Evolutionary conservation across 2,113 vertebrate genomes (phyloP), one percentile per base, ranked within the genome.

Genomic region (Toxotes jaculatrix): DNA sequence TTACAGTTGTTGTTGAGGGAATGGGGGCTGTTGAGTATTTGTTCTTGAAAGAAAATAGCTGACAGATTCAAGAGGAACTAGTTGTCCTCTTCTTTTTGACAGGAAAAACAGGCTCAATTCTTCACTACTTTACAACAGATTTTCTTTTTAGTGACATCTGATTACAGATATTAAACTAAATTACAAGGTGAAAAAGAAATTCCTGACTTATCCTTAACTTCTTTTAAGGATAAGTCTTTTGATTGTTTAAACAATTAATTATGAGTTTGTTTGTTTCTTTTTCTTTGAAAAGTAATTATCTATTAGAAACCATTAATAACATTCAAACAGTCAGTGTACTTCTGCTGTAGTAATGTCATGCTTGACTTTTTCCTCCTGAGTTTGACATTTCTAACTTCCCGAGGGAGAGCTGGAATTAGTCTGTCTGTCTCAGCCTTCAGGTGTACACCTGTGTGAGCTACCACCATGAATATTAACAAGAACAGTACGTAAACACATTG

Each of bases 321-420:
- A 56, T 55, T 73, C 56, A 38, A 55, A 53, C 59, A 27, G 72
- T 16, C 19, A 6, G 55, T 4, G 10, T n/a, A 19, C 40, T 32
- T 11, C 16, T 42, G 31, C 42, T 2, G 0, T 34, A 49, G 3
- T 45, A 31, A 32, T 75, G 38, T 65, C 38, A 62, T 16, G 34
- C 47, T 36, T 61, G 59, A 9, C 31, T 45, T 31, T 57, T 68
- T 32, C 62, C 32, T 42, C 1, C 21, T 3, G 34, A 38, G 47
- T 74, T 60, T 88, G 82, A 85, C 84, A 87, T 90, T 85, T 87
- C 27, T n/a, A 59, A 42, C 6, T 21, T 83, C 79, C 51, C 10
- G 0, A 27, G 76, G 74, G 70, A 62, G 61, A 61, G 31, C 74
- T 82, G 23, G 16, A 77, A 77, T 77, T 69, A 76, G 31, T 56